Evolutionary conservation across 2,797 vertebrate genomes (phyloP), one percentile per base, ranked within the genome.

Genomic region (Notolepis coatsorum): DNA sequence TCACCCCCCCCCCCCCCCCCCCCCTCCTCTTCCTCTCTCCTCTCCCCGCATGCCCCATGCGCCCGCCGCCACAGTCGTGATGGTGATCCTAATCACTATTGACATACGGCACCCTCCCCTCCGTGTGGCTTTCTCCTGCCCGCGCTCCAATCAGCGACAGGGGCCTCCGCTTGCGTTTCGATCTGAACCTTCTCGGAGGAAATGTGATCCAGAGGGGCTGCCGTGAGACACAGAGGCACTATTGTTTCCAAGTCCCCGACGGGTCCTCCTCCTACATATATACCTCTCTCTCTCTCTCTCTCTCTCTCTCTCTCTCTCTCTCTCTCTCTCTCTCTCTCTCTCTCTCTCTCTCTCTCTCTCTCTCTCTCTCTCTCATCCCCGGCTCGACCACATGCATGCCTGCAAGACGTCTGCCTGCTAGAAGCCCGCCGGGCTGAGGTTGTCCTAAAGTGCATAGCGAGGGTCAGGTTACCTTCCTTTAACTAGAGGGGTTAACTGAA

Each of bases 21-120:
- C 43, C 27, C 42, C 17, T 35, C 68, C 63, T 55, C 60, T 37
- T 28, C 53, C 33, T 39, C 23, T 53, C 66, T 55, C 15, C 18
- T 30, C 52, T 31, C 50, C 51, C 61, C 31, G 45, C 4, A 24
- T 25, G 52, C 75, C 62, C 68, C 7, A 42, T 33, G 13, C 75
- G 66, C 64, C 81, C 62, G 15, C 73, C 65, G 28, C 5, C n/a
- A 39, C 74, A 68, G 75, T 84, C 59, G 66, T 76, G 86, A 84
- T 75, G 49, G 2, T 81, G 88, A 90, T 84, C 61, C 67, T 89
- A 89, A 94, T 96, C 95, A 93, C 88, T 94, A 93, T 94, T 93
- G 96, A 96, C 95, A 95, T 89, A 88, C 64, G 90, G 93, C 93
- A 95, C 93, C 93, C 93, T 94, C 94, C 93, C 92, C 91, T 95